phyloP scores from a whole-genome alignment of 2,888 invertebrate genomes.

The Hirtodrosophila alboralis region DNA sequence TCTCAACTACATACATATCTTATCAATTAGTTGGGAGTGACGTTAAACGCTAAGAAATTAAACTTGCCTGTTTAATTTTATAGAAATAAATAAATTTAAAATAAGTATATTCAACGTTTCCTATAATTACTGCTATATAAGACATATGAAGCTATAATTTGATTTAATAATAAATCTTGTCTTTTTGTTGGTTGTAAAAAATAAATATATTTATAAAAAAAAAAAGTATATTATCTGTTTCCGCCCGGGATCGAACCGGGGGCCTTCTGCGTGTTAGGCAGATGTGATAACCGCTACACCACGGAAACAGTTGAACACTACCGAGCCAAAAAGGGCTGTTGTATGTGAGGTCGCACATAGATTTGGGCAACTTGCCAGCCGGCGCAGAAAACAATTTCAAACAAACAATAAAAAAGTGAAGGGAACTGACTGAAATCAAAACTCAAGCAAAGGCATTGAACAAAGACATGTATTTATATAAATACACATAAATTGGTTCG shows the following conservation, averaged over 20 bases:
- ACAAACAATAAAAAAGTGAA: constrained; percentile 36
- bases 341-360: not conserved
- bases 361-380: constrained; percentile 7
- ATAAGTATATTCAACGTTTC: no score
- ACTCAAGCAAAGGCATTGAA: constrained; percentile 6
- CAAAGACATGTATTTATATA: constrained; percentile 10
- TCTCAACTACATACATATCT: no score
- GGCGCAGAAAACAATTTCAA: constrained; percentile 36
- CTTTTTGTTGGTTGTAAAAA: no score
- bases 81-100: no score
- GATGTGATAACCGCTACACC: constrained; percentile 85
- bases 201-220: constrained; percentile 13
- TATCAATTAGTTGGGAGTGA: no score
- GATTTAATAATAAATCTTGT: no score
- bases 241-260: constrained; percentile 85
- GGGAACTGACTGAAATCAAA: constrained; percentile 19
- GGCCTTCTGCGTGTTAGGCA: constrained; percentile 85
- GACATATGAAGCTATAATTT: no score
- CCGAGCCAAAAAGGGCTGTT: not conserved
- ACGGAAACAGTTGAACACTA: constrained; percentile 77
- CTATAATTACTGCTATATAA: no score
- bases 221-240: constrained; percentile 29
- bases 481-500: not conserved
- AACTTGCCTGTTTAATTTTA: no score
- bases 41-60: no score